Conservation (phyloP, 2,797 vertebrate species). For the Lophotriccus pileatus region DNA sequence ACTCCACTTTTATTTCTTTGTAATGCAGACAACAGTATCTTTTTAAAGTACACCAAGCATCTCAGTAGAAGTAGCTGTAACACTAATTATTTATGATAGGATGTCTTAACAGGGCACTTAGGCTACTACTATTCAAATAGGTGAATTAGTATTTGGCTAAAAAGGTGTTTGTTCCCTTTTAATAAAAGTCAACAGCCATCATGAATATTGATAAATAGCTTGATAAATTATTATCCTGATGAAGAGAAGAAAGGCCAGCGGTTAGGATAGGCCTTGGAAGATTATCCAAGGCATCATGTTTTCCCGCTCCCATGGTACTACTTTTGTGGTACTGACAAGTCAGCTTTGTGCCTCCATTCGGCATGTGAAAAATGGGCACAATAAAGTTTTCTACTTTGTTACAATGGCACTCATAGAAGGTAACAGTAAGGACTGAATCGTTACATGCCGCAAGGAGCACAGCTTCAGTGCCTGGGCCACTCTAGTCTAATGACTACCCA, state of each 20-base stretch:
- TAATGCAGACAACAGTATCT: background rate
- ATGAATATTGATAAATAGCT: constrained; percentile 16
- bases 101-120: background rate
- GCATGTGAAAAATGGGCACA: background rate
- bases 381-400: background rate
- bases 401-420: background rate
- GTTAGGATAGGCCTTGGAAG: background rate
- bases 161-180: constrained; percentile 28
- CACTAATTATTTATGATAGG: constrained; percentile 9
- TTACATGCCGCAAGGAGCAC: background rate
- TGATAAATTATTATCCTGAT: background rate
- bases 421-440: background rate
- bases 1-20: background rate
- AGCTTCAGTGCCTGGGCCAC: background rate
- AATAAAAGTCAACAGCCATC: background rate
- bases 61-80: background rate
- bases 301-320: background rate
- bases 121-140: background rate
- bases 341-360: background rate
- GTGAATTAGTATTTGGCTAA: background rate
- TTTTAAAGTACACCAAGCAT: background rate
- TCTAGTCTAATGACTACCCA: background rate
- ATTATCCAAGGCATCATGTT: background rate
- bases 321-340: background rate
- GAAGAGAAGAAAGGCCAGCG: background rate